Percentiles rank a stretch among this genome's conserved stretches.
Evolutionary conservation across 2,888 invertebrate species (phyloP).

Genomic region (Lycia hirtaria): DNA sequence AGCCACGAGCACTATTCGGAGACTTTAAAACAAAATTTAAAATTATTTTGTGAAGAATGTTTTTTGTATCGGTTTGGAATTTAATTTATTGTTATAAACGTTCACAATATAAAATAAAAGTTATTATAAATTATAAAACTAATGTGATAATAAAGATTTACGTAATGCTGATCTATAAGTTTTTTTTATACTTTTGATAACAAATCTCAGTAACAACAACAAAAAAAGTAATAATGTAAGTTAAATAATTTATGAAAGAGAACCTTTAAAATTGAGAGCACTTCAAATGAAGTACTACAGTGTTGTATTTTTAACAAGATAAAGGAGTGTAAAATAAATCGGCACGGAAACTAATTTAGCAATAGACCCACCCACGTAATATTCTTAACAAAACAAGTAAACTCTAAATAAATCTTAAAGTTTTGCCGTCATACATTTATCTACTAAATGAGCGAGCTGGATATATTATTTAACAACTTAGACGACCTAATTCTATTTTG

Average conservation of each 20-base stretch:
- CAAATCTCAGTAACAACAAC: background rate
- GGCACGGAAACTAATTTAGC: background rate
- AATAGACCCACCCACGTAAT: background rate
- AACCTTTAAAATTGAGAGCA: background rate
- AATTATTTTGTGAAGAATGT: background rate
- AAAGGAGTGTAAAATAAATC: conserved; percentile 29
- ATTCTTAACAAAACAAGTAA: background rate
- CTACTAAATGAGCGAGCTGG: too few relatives aligned
- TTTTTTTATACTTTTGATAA: background rate
- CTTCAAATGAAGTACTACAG: background rate
- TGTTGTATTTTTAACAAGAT: background rate
- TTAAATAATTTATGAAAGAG: background rate
- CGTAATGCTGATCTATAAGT: background rate
- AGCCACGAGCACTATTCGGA: conserved; percentile 32
- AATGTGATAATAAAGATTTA: background rate
- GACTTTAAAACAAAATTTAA: conserved; percentile 19
- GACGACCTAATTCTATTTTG: too few relatives aligned
- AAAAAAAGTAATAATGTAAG: background rate
- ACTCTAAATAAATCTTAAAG: background rate
- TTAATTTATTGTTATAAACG: background rate
- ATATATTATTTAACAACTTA: too few relatives aligned
- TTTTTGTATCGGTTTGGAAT: background rate
- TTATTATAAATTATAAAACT: background rate
- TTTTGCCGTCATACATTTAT: too few relatives aligned
- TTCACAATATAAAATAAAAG: too few relatives aligned